phyloP scores from a whole-genome alignment of 2,797 vertebrate genomes.

The Halcyon smyrnensis region DNA sequence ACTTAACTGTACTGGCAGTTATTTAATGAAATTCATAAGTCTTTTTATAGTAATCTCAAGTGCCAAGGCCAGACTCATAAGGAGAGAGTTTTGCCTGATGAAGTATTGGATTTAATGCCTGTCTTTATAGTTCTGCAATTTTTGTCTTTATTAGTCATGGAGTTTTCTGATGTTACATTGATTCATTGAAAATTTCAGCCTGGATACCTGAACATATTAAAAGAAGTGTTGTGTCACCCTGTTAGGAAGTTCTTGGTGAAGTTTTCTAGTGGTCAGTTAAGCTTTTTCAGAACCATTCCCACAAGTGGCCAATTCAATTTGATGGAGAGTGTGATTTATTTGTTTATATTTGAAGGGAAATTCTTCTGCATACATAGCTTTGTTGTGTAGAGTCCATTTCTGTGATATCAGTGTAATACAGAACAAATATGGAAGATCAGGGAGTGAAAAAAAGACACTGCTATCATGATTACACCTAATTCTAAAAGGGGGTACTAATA shows the following conservation, averaged over 20 bases:
- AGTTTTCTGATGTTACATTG: not conserved
- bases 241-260: not conserved
- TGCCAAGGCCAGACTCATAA: not conserved
- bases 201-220: not conserved
- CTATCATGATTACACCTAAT: not conserved
- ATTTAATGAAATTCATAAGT: not conserved
- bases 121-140: not conserved
- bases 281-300: not conserved
- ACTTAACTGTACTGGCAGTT: not conserved
- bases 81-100: not conserved
- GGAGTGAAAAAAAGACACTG: not conserved
- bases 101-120: not conserved
- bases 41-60: not conserved
- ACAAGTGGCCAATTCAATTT: not conserved
- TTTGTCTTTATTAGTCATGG: not conserved
- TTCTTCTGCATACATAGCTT: not conserved
- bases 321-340: not conserved
- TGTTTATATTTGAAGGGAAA: not conserved
- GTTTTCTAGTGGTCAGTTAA: not conserved
- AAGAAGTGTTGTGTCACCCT: not conserved
- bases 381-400: not conserved
- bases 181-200: not conserved
- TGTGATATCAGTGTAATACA: not conserved
- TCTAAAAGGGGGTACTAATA: not conserved
- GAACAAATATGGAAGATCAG: not conserved